phyloP scores from a whole-genome alignment of 2,888 invertebrate genomes.

The Allygus modestus region DNA sequence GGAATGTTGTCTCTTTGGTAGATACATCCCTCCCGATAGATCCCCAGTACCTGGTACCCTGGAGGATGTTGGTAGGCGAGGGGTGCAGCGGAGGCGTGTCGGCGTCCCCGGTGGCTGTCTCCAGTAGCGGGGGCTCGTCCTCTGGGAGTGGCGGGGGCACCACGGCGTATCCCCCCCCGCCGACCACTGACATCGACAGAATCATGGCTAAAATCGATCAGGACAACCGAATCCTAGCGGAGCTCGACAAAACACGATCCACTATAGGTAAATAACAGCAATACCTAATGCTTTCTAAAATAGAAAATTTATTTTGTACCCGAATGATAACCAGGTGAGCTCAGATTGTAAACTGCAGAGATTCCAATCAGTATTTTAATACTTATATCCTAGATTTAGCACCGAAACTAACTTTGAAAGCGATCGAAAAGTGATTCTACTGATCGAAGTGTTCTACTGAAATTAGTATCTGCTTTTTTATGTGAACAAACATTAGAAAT shows the following conservation, averaged over 20 bases:
- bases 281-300: slow-evolving; percentile 17
- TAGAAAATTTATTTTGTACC: background rate
- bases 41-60: slow-evolving; percentile 63
- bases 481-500: no score
- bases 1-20: slow-evolving; percentile 63
- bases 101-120: slow-evolving; percentile 87
- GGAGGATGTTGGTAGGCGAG: slow-evolving; percentile 81
- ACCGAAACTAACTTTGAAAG: no score
- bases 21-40: slow-evolving; percentile 62
- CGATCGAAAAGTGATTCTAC: no score
- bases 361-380: no score
- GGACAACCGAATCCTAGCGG: slow-evolving; percentile 90
- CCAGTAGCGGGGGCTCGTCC: slow-evolving; percentile 79
- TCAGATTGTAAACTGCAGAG: no score
- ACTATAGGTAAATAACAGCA: slow-evolving; percentile 75
- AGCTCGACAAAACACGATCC: slow-evolving; percentile 90
- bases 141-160: slow-evolving; percentile 38
- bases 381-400: no score
- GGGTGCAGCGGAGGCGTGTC: slow-evolving; percentile 81
- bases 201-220: slow-evolving; percentile 98
- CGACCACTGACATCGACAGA: slow-evolving; percentile 87
- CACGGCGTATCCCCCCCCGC: slow-evolving; percentile 69
- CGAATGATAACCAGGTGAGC: no score
- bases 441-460: no score
- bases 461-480: no score